These are phyloP conservation scores for Sapayoa aenigma DNA, from an alignment of 2,113 vertebrate species.

Conservation along the genomic window DNA sequence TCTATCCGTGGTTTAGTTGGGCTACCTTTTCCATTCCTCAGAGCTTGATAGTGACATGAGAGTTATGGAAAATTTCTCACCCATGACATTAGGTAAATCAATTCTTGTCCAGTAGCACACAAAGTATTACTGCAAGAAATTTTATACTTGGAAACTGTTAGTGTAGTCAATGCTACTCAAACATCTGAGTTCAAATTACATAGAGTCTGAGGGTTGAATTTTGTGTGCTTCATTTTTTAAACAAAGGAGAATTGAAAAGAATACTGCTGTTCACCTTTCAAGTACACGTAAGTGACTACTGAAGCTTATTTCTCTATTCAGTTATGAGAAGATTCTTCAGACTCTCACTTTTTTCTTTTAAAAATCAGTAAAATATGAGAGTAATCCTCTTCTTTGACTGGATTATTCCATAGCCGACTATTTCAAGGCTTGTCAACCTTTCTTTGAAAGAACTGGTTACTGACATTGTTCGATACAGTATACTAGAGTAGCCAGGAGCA, in stretches of 20 bases:
- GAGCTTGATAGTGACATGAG: too few species aligned
- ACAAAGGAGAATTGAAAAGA: neutral
- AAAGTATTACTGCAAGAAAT: neutral
- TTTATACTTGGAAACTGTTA: neutral
- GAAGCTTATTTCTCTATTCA: neutral
- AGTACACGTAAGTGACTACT: neutral
- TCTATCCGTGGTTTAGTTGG: too few species aligned
- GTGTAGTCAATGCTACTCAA: neutral
- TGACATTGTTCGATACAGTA: neutral
- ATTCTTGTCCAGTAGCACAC: neutral
- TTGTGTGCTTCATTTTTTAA: neutral
- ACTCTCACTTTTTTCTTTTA: neutral
- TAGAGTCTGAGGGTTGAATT: accelerated
- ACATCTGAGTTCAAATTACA: neutral
- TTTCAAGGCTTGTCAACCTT: neutral
- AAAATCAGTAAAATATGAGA: neutral
- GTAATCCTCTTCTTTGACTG: neutral
- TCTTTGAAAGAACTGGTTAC: neutral
- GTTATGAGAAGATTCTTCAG: neutral
- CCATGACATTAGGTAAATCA: neutral
- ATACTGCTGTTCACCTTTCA: neutral
- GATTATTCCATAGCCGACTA: neutral
- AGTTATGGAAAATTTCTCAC: too few species aligned
- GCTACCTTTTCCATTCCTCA: too few species aligned
- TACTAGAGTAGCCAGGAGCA: neutral